These are phyloP conservation scores for Chrysolina haemoptera DNA, from an alignment of 2,888 invertebrate genomes.

Conservation along the genomic window DNA sequence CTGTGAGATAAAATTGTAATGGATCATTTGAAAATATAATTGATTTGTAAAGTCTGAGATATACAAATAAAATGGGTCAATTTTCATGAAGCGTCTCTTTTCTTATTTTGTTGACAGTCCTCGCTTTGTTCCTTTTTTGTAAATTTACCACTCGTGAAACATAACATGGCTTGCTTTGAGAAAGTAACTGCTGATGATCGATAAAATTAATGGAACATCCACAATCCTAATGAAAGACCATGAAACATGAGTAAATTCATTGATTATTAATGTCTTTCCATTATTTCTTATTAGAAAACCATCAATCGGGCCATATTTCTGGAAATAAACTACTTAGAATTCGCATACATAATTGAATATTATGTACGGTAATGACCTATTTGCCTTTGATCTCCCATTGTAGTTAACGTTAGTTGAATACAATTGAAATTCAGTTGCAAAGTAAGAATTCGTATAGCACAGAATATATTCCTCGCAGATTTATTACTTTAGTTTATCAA, in stretches of 20 bases:
- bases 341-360: conserved; percentile 32
- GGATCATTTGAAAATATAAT: no score
- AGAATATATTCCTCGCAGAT: no score
- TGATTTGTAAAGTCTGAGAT: no score
- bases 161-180: no score
- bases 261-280: background rate
- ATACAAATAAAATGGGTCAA: no score
- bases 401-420: conserved; percentile 23
- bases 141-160: no score
- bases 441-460: background rate
- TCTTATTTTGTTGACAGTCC: no score
- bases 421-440: conserved; percentile 24
- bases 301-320: background rate
- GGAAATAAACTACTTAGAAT: conserved; percentile 11
- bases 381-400: conserved; percentile 34
- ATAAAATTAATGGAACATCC: background rate
- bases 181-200: no score
- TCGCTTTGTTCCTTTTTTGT: no score
- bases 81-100: no score
- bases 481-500: no score
- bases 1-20: no score
- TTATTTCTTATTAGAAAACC: conserved; percentile 16
- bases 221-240: background rate
- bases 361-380: conserved; percentile 35
- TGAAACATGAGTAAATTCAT: background rate